Evolutionary conservation across 2,797 vertebrate genomes (phyloP), one percentile per base, ranked within the genome.

Genomic region (Gymnoscopelus braueri): DNA sequence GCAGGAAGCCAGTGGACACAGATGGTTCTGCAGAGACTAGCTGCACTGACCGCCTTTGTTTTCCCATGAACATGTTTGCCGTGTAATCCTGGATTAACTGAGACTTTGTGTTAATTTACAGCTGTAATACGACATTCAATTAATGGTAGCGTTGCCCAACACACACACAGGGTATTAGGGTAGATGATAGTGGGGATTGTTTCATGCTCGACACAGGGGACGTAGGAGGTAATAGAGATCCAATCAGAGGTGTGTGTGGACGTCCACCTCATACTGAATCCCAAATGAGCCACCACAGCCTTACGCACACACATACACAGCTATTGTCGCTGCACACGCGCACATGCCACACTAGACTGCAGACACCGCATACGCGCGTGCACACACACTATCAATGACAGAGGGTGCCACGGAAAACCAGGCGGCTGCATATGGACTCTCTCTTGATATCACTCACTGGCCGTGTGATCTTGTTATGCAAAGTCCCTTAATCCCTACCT

Each of bases 391-490:
- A 95, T 94, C 90, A 91, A 95, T 95, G 93, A 92, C 94, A 94
- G 91, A 92, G 95, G 95, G 93, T 88, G 94, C 94, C 95, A 94
- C 94, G 94, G 94, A 97, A 96, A 97, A 97, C 95, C 95, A 97
- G 95, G 94, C 94, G 95, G 95, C 94, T 97, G 95, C 97, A 97
- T 98, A 98, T 98, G 96, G 96, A 94, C 96, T 94, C 94, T 95
- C 94, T 96, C 97, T 98, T 97, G 96, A 98, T 98, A 97, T 98
- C 97, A 97, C 96, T 97, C 97, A 98, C 95, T 98, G 97, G 96
- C 96, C 95, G 95, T 98, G 96, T 99, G 96, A 99, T 99, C 96
- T 97, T 97, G 97, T 99, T 98, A 98, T 98, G 97, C 95, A 98
- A 97, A 98, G 94, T 96, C 97, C 95, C 87, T 96, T 92, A 98